A percentile compares a stretch with the other conserved stretches of the same genome.
Conservation (phyloP, 2,888 invertebrate genomes). For the Epicampocera succincta region DNA sequence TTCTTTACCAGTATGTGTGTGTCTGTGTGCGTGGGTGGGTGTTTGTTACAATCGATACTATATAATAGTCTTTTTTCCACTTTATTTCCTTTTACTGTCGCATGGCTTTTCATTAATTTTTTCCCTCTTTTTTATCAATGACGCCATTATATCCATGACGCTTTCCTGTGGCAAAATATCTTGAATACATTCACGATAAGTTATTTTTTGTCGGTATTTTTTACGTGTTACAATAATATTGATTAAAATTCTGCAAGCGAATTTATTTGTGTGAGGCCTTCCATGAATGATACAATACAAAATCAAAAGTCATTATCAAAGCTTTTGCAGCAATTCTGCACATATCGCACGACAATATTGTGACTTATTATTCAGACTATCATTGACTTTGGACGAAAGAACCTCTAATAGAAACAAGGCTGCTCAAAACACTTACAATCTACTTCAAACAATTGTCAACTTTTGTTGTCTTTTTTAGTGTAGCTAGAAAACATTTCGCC, state of each 20-base stretch:
- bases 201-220: background rate
- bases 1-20: background rate
- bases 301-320: constrained; percentile 20
- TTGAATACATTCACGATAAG: background rate
- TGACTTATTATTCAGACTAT: constrained; percentile 26
- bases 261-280: background rate
- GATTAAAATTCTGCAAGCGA: background rate
- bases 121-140: constrained; percentile 12
- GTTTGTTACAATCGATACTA: constrained; percentile 40
- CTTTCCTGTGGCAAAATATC: background rate
- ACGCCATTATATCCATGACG: constrained; percentile 51
- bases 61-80: background rate
- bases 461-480: constrained; percentile 1
- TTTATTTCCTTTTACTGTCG: constrained; percentile 13
- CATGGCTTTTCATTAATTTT: background rate
- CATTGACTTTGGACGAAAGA: constrained; percentile 24
- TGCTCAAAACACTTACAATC: background rate
- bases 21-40: too few species aligned
- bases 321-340: background rate
- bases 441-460: background rate
- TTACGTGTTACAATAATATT: background rate
- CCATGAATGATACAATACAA: constrained; percentile 23
- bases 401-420: constrained; percentile 27
- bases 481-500: background rate
- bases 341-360: background rate